Base-by-base conservation (phyloP, 37 sponge, comb jelly and placozoan species). In the Ianthella basta region DNA sequence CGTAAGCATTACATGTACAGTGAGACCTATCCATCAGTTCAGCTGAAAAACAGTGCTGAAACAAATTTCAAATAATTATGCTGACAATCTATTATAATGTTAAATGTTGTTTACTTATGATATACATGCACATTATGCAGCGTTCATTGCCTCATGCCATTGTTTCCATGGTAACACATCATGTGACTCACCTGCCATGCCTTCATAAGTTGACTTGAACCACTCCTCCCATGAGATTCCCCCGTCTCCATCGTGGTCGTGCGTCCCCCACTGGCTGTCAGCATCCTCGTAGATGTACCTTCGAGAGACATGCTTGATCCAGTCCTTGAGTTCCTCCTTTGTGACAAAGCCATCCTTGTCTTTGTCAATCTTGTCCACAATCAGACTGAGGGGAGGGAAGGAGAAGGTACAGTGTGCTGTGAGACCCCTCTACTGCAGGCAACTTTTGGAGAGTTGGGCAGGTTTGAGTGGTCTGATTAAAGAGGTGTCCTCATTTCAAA, bases 301-400 rank as follows among this genome's bases (percentile, higher is more conserved):
- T n/a, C 84, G 60, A 0, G 89, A 39, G n/a, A 94, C 87, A 38
- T 83, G 84, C 27, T 50, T 82, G 55, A 96, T 69, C 96, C 96
- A 96, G 27, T 88, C 84, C 55, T 67, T 83, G 44, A 96, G 82
- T 56, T 96, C 96, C 41, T 93, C 74, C 39, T 91, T 64, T 0
- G 85, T 89, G 21, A 96, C 87, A 18, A 50, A 33, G 18, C 88
- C 90, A 79, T 96, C 96, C 0, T 72, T 38, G 55, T 96, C 60
- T 33, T 59, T 88, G 67, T 96, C 96, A 72, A 93, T 89, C 75
- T 91, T 88, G 27, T 72, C 85, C 24, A 83, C 89, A 30, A 95
- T 88, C 21, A 88, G 33, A 87, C 91, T 91, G 70, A 20, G 53
- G 23, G 32, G 25, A 25, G 20, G 36, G 29, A 70, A 19, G 10